Base-by-base conservation (phyloP, 2,888 invertebrate genomes). In the Griposia aprilina region DNA sequence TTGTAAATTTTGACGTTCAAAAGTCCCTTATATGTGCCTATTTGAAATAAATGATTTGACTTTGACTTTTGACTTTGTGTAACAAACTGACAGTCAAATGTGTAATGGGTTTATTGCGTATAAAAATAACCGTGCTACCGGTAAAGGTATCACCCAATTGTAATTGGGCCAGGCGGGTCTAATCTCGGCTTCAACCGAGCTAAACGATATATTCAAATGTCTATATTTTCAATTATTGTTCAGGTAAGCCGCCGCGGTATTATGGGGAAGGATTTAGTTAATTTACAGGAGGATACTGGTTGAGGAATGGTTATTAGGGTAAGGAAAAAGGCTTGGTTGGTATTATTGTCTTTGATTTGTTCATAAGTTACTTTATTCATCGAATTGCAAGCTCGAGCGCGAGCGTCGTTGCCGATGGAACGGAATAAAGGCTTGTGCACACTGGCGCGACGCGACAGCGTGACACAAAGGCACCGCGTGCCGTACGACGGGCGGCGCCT, bases 71-170 rank as follows among this genome's bases (percentile, higher is more conserved):
- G n/a, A n/a, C n/a, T n/a, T 82, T 81, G 60, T 85, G 71, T 80
- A 83, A 36, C n/a, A 52, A 17, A 69, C 52, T 52, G 0, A 79
- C 74, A 74, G 69, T n/a, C 77, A 52, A 82, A 82, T 81, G 67
- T 66, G 69, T 86, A 87, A 87, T 88, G 78, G 81, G 82, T 88
- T 81, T 78, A 79, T 85, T 76, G 68, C 67, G 81, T 81, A 82
- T 68, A 88, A 87, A 88, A 83, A 89, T 89, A 88, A 60, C 80
- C 71, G 68, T 67, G 74, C 82, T 71, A 52, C 71, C 48, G 72
- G 76, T 63, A 76, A 76, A 67, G 75, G 78, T 67, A 81, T 52
- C 83, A 71, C 80, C 76, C 78, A 84, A 78, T 80, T 82, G 89
- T 87, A 82, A 86, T 82, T 82, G 80, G 85, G 71, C 63, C 85